These are phyloP conservation scores for Nomia melanderi DNA, from an alignment of 1,140 invertebrate species.

Conservation along the genomic window DNA sequence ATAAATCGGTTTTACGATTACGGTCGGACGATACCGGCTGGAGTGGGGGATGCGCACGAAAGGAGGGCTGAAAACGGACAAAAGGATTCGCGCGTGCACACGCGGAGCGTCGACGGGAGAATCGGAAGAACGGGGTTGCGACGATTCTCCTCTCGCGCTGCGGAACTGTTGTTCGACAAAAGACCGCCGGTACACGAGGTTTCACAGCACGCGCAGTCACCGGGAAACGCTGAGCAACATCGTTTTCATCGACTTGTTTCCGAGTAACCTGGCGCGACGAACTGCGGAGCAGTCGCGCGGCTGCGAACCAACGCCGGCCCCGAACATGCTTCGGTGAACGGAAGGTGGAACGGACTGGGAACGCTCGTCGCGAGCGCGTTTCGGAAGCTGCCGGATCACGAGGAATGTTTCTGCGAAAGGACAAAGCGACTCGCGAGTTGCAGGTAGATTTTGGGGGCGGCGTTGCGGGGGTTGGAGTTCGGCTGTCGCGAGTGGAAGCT, in stretches of 20 bases:
- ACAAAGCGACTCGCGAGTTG: no score
- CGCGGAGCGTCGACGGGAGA: not conserved
- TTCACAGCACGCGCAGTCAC: not conserved
- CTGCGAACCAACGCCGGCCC: no score
- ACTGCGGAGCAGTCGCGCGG: not conserved
- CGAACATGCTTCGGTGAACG: no score
- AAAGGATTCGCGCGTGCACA: constrained; percentile 31
- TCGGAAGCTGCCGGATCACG: no score
- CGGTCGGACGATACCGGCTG: not conserved
- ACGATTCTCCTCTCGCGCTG: constrained; percentile 22
- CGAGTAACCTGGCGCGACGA: no score
- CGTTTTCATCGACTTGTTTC: not conserved
- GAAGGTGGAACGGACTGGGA: no score
- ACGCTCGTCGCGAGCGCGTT: no score
- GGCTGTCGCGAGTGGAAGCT: no score
- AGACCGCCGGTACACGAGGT: not conserved
- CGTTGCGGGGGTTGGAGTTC: no score
- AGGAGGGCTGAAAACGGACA: constrained; percentile 36
- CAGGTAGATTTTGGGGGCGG: no score
- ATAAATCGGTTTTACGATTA: constrained; percentile 17
- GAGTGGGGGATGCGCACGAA: constrained; percentile 18
- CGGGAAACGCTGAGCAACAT: not conserved
- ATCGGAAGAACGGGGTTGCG: constrained; percentile 22
- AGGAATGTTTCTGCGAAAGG: no score
- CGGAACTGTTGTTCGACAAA: not conserved